Base-by-base conservation (phyloP, 2,797 vertebrate species). In the Takifugu ocellatus region DNA sequence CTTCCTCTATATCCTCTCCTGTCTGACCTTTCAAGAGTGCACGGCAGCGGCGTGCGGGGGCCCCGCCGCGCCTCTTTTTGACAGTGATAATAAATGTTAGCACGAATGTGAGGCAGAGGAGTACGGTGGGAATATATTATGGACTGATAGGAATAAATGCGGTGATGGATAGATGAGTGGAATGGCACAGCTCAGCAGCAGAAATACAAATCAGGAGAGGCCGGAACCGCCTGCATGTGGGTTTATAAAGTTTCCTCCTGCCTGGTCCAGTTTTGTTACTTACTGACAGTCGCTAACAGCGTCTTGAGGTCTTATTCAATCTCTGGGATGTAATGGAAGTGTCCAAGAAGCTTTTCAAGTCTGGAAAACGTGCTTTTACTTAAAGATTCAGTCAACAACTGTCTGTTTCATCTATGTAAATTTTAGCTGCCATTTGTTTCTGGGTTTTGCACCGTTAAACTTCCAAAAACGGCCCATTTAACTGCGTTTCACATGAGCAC, bases 61-160 rank as follows among this genome's bases (percentile, higher is more conserved):
- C 68, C 21, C 64, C 62, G 62, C 51, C 65, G 47, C 66, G 56
- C 66, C 71, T 72, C 74, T 72, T 66, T 72, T 77, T 55, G 70
- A 67, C 70, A 59, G 65, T 52, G 71, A 78, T 80, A 84, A 84
- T 84, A 70, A 80, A 70, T 68, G 66, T 73, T 77, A 79, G 75
- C 70, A 56, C 68, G 61, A 63, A 63, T 55, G 70, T 36, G 72
- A 61, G 60, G 78, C 54, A 63, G 63, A 56, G 51, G 56, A 62
- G 73, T 62, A 63, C 17, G n/a, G n/a, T 55, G 61, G 65, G 53
- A 29, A 70, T 59, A 57, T 52, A 72, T 79, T 70, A 79, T 17
- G n/a, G 50, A 60, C 50, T 29, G 21, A 56, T 27, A 53, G 2
- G 25, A 63, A 53, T 56, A 50, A 56, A 15, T 7, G 52, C 47